A percentile compares a stretch with the other conserved stretches of the same genome.
Evolutionary conservation across 2,113 vertebrate species (phyloP).

Genomic region (Phocoena phocoena): DNA sequence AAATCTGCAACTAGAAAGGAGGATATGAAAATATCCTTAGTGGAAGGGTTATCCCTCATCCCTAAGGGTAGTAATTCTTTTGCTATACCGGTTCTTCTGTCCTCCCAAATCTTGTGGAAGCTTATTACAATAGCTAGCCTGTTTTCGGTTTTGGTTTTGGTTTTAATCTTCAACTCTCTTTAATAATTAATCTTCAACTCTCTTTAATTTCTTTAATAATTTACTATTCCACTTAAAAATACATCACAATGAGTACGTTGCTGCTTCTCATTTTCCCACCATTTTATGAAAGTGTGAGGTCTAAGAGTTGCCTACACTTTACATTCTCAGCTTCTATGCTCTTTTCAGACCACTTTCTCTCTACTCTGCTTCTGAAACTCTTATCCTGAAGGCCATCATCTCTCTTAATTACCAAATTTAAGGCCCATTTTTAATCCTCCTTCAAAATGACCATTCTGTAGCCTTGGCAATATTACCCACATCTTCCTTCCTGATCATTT

Average conservation of each 20-base stretch:
- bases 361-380: not conserved
- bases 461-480: not conserved
- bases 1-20: not conserved
- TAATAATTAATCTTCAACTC: not conserved
- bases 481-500: not conserved
- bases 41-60: not conserved
- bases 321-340: not conserved
- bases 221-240: not conserved
- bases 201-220: not conserved
- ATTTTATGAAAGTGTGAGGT: not conserved
- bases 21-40: not conserved
- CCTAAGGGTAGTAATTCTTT: not conserved
- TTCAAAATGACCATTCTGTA: not conserved
- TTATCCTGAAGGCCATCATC: not conserved
- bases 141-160: not conserved
- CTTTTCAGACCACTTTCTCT: not conserved
- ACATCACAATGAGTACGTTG: not conserved
- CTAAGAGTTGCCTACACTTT: not conserved
- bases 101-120: not conserved
- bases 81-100: not conserved
- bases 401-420: not conserved
- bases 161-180: not conserved
- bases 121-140: not conserved
- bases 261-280: not conserved
- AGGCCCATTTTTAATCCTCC: not conserved